phyloP scores from a whole-genome alignment of 2,113 vertebrate genomes.

The Rhabdornis inornatus region DNA sequence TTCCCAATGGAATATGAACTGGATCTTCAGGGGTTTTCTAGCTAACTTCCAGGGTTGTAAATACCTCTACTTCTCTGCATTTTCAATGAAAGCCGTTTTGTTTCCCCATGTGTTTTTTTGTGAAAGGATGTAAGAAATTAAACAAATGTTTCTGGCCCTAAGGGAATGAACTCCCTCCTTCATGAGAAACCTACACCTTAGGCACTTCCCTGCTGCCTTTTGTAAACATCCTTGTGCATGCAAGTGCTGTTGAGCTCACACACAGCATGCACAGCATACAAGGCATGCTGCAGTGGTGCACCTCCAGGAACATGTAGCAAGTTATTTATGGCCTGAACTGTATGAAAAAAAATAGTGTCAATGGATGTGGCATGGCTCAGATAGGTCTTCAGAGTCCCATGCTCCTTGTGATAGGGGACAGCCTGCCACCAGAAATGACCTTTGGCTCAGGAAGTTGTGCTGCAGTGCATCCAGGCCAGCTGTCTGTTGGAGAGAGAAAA shows the following conservation, averaged over 20 bases:
- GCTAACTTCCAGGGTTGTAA: background rate
- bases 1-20: background rate
- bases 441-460: background rate
- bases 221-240: background rate
- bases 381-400: background rate
- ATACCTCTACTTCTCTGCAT: background rate
- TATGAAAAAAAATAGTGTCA: background rate
- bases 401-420: background rate
- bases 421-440: background rate
- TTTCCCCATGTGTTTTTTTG: background rate
- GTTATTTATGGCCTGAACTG: background rate
- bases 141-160: background rate
- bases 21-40: background rate
- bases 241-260: background rate
- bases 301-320: background rate
- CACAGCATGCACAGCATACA: accelerated
- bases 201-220: background rate
- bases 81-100: background rate
- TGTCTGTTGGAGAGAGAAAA: background rate
- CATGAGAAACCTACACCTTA: background rate
- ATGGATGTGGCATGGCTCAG: background rate
- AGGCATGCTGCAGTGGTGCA: accelerated
- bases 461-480: accelerated
- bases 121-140: background rate
- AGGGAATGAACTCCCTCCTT: background rate